A percentile compares a stretch with the other conserved stretches of the same genome.
Conservation (phyloP, 2,113 vertebrate species). For the Ardeotis arabs region DNA sequence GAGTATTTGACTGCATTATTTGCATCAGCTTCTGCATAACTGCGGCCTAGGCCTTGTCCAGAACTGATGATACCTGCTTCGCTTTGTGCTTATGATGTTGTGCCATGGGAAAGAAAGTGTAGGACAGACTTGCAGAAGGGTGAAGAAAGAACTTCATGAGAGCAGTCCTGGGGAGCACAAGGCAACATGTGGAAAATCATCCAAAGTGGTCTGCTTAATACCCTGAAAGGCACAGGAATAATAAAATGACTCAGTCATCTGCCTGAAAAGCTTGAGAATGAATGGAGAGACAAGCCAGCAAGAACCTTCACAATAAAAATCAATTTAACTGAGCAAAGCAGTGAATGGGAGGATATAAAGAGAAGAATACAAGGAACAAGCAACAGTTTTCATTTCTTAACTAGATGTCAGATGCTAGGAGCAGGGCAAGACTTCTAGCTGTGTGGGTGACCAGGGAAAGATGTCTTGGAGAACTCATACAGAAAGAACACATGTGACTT, state of each 20-base stretch:
- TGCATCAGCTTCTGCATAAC: neutral
- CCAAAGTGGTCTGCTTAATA: neutral
- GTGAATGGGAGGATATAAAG: neutral
- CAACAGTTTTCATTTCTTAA: neutral
- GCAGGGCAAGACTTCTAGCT: neutral
- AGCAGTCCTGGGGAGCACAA: neutral
- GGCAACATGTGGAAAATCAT: neutral
- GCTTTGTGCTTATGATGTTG: neutral
- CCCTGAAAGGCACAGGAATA: neutral
- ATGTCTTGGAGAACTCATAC: neutral
- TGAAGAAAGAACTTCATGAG: neutral
- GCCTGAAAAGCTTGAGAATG: neutral
- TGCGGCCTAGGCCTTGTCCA: neutral
- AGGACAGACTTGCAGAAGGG: neutral
- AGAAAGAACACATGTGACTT: neutral
- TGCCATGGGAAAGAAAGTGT: neutral
- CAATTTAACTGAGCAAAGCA: neutral
- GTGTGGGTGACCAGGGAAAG: neutral
- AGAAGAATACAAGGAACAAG: neutral
- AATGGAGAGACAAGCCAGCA: neutral
- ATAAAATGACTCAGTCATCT: neutral
- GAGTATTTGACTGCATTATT: neutral
- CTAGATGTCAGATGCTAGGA: neutral
- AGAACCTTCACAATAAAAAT: neutral
- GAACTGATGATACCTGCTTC: neutral